phyloP scores from a whole-genome alignment of 2,888 invertebrate genomes.

The Gymnoscelis rufifasciata region DNA sequence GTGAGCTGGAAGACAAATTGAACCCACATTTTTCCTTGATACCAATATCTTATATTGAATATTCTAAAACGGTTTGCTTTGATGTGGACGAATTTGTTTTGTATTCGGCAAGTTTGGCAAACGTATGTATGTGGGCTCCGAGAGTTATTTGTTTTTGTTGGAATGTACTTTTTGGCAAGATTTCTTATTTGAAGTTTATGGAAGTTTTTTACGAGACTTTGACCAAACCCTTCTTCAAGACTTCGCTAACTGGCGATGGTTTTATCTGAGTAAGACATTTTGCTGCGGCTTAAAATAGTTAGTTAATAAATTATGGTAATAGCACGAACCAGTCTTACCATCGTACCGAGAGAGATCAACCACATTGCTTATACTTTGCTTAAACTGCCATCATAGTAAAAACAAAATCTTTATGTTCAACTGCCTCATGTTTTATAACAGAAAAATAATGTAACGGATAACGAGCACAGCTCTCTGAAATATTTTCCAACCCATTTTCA shows the following conservation, averaged over 20 bases:
- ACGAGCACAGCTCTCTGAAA: too few species aligned
- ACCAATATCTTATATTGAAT: constrained; percentile 43
- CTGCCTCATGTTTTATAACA: too few species aligned
- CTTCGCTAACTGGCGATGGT: background rate
- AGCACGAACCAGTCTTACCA: background rate
- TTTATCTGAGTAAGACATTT: background rate
- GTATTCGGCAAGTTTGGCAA: constrained; percentile 19
- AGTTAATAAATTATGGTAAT: too few species aligned
- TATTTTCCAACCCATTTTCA: too few species aligned
- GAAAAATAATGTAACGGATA: too few species aligned
- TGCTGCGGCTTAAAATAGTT: too few species aligned
- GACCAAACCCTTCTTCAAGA: background rate
- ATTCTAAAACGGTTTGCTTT: constrained; percentile 45
- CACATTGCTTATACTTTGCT: too few species aligned
- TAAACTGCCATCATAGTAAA: too few species aligned
- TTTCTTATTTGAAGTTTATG: background rate
- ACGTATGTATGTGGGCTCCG: constrained; percentile 9
- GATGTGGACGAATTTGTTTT: constrained; percentile 27
- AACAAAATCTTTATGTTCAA: too few species aligned
- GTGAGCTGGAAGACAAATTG: constrained; percentile 56
- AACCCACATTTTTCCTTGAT: constrained; percentile 46
- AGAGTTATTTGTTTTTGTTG: constrained; percentile 12
- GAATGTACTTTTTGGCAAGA: constrained; percentile 2
- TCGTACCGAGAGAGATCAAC: too few species aligned
- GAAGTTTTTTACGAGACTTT: background rate